Evolutionary conservation across 2,888 invertebrate genomes (phyloP), one percentile per base, ranked within the genome.

Genomic region (Lepas anatifera): DNA sequence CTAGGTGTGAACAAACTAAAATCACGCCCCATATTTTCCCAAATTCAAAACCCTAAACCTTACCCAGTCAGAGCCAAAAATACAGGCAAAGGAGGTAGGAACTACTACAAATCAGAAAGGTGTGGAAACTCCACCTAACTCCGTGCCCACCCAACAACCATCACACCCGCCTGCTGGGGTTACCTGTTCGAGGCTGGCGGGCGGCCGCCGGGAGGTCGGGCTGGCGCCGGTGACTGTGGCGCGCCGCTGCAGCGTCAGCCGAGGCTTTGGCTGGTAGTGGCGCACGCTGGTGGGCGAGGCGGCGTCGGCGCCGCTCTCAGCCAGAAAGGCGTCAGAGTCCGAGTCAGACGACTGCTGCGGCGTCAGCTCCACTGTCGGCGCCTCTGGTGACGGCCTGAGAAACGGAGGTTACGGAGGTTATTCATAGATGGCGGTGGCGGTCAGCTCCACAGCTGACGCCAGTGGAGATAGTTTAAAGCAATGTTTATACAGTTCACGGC

Each of bases 221-320:
- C 86, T 87, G 70, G 87, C 89, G 25, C 95, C 93, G 75, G 93
- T 89, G 74, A 95, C 90, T 1, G 94, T 92, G 75, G 95, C 92
- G 27, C 95, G 84, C 18, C 95, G 85, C 78, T 90, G 90, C 48
- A 89, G 83, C 74, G 88, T 84, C 29, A 87, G 84, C 71, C 89
- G 84, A 13, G 92, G 91, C 79, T 89, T 89, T 3, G 88, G 85
- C 68, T 88, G 86, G 78, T 89, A 89, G 77, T 91, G 81, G 48
- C 90, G 80, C 63, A 81, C 81, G 71, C 77, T 77, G 35, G 77
- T 77, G 11, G 78, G 78, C 25, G 76, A 75, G 16, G 75, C 79
- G 27, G 77, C 75, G 41, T 78, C 77, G n/a, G 75, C 76, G 22
- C 75, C 77, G 35, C 75, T 52, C n/a, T 73, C 80, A 72, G 77